phyloP scores from a whole-genome alignment of 2,113 vertebrate species.

The Bothrops jararaca region DNA sequence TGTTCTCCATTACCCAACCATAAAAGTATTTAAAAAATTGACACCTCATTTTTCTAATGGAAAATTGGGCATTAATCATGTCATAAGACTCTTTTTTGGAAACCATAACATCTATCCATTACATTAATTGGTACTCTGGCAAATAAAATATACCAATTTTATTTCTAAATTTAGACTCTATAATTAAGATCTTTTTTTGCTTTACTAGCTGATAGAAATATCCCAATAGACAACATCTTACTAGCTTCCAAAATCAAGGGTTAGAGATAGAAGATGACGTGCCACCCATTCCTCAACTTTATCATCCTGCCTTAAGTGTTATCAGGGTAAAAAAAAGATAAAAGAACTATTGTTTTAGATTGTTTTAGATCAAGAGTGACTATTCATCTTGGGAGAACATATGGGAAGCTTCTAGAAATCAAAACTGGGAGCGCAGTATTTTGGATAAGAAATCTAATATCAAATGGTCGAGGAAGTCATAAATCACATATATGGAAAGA shows the following conservation, averaged over 20 bases:
- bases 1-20: neutral
- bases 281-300: neutral
- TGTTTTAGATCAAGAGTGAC: no score
- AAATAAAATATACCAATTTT: neutral
- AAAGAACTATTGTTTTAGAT: neutral
- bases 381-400: neutral
- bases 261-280: neutral
- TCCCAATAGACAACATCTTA: neutral
- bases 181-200: neutral
- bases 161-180: neutral
- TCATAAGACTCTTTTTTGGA: neutral
- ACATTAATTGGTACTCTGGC: neutral
- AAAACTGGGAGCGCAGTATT: neutral
- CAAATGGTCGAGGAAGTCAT: neutral
- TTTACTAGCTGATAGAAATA: neutral
- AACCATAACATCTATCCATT: neutral
- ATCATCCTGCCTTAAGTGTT: neutral
- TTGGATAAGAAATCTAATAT: neutral
- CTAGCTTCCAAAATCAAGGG: neutral
- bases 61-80: neutral
- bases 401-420: neutral
- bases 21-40: slow-evolving; percentile 11
- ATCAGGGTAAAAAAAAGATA: neutral
- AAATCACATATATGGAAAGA: neutral
- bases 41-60: slow-evolving; percentile 10